A percentile compares a stretch with the other conserved stretches of the same genome.
Evolutionary conservation across 2,888 invertebrate species (phyloP).

Genomic region (Anarsia innoxiella): DNA sequence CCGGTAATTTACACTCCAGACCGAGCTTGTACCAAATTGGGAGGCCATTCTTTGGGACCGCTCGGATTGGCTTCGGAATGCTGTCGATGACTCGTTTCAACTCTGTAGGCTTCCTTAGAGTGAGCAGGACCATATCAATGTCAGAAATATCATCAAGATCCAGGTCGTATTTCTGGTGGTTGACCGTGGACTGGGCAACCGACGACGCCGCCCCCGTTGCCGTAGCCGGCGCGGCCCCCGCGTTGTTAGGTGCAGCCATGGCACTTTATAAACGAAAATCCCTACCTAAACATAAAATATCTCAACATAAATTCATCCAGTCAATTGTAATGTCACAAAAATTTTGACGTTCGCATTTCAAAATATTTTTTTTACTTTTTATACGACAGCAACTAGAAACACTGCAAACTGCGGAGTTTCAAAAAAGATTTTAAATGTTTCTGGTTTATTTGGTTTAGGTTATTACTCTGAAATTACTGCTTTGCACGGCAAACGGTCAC

Average conservation of each 20-base stretch:
- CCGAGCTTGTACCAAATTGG: slow-evolving; percentile 71
- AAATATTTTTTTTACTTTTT: slow-evolving; percentile 1
- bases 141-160: slow-evolving; percentile 37
- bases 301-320: background rate
- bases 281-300: background rate
- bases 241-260: no score
- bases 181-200: background rate
- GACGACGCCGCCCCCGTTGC: background rate
- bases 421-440: slow-evolving; percentile 11
- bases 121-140: slow-evolving; percentile 52
- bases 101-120: slow-evolving; percentile 60
- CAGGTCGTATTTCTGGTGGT: background rate
- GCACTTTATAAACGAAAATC: no score
- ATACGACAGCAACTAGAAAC: background rate
- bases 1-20: slow-evolving; percentile 70
- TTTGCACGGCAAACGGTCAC: slow-evolving; percentile 28
- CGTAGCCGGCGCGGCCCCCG: background rate
- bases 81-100: slow-evolving; percentile 63
- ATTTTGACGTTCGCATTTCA: slow-evolving; percentile 3
- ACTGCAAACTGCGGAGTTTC: slow-evolving; percentile 3
- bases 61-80: slow-evolving; percentile 56
- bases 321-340: background rate
- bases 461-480: slow-evolving; percentile 24
- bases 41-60: slow-evolving; percentile 66
- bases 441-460: slow-evolving; percentile 20